Evolutionary conservation across 1,140 invertebrate species (phyloP).

Genomic region (Drosophila setifemur): DNA sequence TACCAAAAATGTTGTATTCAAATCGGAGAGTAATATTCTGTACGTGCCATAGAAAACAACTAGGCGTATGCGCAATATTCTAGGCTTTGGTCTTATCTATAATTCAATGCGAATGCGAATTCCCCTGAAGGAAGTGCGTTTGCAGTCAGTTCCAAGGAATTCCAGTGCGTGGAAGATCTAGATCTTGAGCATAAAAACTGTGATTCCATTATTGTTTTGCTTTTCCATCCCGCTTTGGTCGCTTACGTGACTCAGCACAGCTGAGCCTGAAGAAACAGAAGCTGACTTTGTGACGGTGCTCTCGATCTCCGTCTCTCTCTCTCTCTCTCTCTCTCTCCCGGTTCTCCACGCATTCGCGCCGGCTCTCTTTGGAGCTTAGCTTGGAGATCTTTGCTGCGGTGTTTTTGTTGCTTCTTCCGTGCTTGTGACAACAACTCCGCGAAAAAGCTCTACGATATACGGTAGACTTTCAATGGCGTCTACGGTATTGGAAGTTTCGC

Average conservation of each 20-base stretch:
- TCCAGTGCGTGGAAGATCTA: background rate
- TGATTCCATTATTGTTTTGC: constrained; percentile 11
- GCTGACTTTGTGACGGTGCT: constrained; percentile 4
- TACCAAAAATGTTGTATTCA: too few species aligned
- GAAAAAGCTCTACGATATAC: constrained; percentile 52
- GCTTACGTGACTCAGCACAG: constrained; percentile 56
- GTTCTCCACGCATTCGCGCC: too few species aligned
- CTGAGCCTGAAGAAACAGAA: constrained; percentile 3
- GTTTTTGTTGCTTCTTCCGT: constrained; percentile 16
- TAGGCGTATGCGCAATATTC: too few species aligned
- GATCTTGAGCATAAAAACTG: background rate
- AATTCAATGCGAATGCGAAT: too few species aligned
- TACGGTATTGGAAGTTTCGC: constrained; percentile 26
- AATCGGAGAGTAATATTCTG: too few species aligned
- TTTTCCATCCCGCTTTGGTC: constrained; percentile 6
- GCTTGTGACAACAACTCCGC: constrained; percentile 6
- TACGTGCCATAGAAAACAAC: too few species aligned
- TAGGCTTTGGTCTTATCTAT: too few species aligned
- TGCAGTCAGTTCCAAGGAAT: background rate
- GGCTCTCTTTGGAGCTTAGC: constrained; percentile 29
- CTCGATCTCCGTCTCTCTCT: background rate
- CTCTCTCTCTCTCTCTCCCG: too few species aligned
- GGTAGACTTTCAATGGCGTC: constrained; percentile 42
- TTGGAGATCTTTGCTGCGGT: constrained; percentile 32
- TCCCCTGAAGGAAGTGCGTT: too few species aligned